Evolutionary conservation across 2,113 vertebrate genomes (phyloP).

Genomic region (Sciurus niger): DNA sequence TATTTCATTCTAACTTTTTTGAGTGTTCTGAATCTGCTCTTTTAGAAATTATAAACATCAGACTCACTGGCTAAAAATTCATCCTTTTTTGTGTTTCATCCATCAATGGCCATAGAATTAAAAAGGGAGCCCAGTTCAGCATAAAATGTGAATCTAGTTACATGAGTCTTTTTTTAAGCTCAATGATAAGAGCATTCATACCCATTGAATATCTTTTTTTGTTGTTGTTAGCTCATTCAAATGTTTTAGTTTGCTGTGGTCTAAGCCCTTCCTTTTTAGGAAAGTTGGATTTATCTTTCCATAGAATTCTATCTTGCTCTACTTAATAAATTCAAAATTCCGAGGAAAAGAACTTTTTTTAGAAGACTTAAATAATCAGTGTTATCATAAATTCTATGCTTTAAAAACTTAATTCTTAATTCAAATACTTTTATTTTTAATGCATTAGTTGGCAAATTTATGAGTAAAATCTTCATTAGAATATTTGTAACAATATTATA

Average conservation of each 20-base stretch:
- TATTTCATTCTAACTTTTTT: constrained; percentile 72
- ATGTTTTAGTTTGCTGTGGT: constrained; percentile 29
- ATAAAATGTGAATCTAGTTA: constrained; percentile 85
- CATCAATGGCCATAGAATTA: constrained; percentile 82
- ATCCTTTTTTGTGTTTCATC: constrained; percentile 75
- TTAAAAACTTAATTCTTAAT: constrained; percentile 59
- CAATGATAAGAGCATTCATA: constrained; percentile 83
- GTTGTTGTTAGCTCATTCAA: not conserved
- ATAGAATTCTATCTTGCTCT: constrained; percentile 40
- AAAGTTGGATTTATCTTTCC: constrained; percentile 28
- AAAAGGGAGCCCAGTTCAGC: constrained; percentile 82
- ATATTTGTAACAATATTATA: constrained; percentile 57
- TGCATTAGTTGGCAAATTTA: constrained; percentile 56
- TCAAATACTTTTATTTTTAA: constrained; percentile 63
- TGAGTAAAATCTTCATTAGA: constrained; percentile 39
- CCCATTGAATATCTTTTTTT: constrained; percentile 82
- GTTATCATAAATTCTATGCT: constrained; percentile 50
- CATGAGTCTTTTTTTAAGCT: constrained; percentile 77
- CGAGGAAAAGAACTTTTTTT: constrained; percentile 28
- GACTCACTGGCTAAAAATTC: constrained; percentile 76
- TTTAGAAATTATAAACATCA: constrained; percentile 82
- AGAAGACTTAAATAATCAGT: constrained; percentile 57
- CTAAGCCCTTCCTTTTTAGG: constrained; percentile 28
- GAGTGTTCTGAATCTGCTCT: constrained; percentile 63
- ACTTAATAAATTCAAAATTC: constrained; percentile 56